Percentiles rank a stretch among this genome's conserved stretches.
These are phyloP conservation scores for Gobiocypris rarus DNA, from an alignment of 2,113 vertebrate genomes.

Conservation along the genomic window DNA sequence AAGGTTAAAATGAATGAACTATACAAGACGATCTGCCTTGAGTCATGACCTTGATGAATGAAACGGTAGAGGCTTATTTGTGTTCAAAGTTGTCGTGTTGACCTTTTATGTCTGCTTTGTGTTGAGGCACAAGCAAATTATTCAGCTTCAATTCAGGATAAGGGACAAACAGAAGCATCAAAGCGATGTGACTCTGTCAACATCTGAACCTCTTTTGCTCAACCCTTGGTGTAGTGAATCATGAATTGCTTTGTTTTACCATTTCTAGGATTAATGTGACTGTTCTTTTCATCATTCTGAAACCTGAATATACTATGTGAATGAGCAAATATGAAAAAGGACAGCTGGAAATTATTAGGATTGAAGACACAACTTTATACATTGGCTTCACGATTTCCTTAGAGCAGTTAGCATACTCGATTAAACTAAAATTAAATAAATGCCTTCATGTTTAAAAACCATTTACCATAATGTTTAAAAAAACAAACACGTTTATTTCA, in stretches of 20 bases:
- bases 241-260: not conserved
- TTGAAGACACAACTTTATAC: not conserved
- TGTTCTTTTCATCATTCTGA: not conserved
- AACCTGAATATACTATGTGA: constrained; percentile 12
- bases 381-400: no score
- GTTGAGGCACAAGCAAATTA: constrained; percentile 5
- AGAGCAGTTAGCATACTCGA: no score
- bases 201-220: not conserved
- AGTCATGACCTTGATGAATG: not conserved
- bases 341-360: not conserved
- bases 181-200: not conserved
- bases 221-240: not conserved
- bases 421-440: no score
- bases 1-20: not conserved
- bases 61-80: not conserved
- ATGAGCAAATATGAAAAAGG: not conserved
- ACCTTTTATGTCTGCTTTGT: not conserved
- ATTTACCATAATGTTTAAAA: no score
- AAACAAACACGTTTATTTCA: no score
- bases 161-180: constrained; percentile 13
- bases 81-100: not conserved
- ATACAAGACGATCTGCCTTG: not conserved
- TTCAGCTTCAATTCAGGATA: not conserved
- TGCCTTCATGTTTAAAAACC: no score
- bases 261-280: not conserved